A percentile compares a stretch with the other conserved stretches of the same genome.
phyloP scores from a whole-genome alignment of 2,888 invertebrate genomes.

The Isoperla grammatica region DNA sequence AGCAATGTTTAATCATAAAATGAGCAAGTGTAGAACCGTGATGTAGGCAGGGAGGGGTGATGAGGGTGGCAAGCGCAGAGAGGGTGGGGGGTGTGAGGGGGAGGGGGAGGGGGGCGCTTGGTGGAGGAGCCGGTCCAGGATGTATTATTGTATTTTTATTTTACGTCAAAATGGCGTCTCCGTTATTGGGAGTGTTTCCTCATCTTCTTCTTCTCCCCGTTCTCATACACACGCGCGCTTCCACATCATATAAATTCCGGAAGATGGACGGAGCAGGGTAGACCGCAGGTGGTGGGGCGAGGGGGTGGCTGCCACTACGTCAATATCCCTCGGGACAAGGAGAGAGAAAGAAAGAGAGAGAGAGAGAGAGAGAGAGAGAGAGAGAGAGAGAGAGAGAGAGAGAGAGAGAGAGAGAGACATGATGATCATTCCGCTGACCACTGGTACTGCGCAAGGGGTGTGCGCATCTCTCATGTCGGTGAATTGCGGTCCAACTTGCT shows the following conservation, averaged over 20 bases:
- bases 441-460: conserved; percentile 16
- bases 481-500: conserved; percentile 12
- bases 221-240: conserved; percentile 38
- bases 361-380: conserved; percentile 20
- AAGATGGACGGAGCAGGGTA: conserved; percentile 40
- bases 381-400: conserved; percentile 23
- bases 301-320: conserved; percentile 29
- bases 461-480: conserved; percentile 17
- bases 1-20: no score
- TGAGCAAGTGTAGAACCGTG: no score
- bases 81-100: no score
- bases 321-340: conserved; percentile 24
- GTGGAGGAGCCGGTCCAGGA: no score
- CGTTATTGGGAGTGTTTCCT: conserved; percentile 25
- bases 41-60: no score
- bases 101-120: no score
- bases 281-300: conserved; percentile 29
- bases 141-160: conserved; percentile 7
- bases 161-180: conserved; percentile 23
- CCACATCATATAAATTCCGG: conserved; percentile 46
- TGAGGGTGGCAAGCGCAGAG: no score
- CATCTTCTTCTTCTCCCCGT: conserved; percentile 5
- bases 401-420: conserved; percentile 29
- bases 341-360: conserved; percentile 10
- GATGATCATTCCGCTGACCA: conserved; percentile 24